Conservation (phyloP, 1,140 invertebrate genomes). For the Alviniconcha marisindica region DNA sequence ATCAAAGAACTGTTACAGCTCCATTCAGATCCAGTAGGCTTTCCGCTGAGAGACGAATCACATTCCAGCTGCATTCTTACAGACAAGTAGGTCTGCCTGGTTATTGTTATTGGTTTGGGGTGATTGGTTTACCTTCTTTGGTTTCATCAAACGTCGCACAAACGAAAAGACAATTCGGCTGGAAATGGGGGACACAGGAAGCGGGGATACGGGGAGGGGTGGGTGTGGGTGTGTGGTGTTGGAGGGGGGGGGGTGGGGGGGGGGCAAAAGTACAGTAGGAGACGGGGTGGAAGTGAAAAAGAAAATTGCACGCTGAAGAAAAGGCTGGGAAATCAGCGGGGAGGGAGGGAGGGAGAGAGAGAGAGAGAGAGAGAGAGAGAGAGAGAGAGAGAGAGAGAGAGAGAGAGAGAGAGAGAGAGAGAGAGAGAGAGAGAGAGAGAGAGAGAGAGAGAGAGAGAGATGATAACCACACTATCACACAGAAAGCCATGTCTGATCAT, state of each 20-base stretch:
- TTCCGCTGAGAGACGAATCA: too few species aligned
- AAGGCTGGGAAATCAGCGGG: not conserved
- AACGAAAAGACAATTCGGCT: too few species aligned
- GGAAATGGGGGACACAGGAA: not conserved
- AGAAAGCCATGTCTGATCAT: not conserved
- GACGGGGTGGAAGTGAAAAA: not conserved
- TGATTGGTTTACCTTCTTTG: too few species aligned
- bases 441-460: not conserved
- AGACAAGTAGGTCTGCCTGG: too few species aligned
- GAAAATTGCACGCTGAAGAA: not conserved
- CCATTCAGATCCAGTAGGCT: too few species aligned
- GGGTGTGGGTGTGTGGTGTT: not conserved
- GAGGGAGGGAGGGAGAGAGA: not conserved
- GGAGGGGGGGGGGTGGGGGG: not conserved
- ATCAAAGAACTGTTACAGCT: too few species aligned
- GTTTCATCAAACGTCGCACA: too few species aligned
- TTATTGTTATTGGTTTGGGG: too few species aligned
- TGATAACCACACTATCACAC: not conserved
- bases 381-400: constrained; percentile 24
- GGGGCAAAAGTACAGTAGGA: not conserved
- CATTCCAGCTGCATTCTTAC: too few species aligned
- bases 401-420: constrained; percentile 18
- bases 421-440: constrained; percentile 16
- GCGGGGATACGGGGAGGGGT: too few species aligned
- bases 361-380: constrained; percentile 17